Base-by-base conservation (phyloP, 2,797 vertebrate species). In the Eupleurogrammus muticus region DNA sequence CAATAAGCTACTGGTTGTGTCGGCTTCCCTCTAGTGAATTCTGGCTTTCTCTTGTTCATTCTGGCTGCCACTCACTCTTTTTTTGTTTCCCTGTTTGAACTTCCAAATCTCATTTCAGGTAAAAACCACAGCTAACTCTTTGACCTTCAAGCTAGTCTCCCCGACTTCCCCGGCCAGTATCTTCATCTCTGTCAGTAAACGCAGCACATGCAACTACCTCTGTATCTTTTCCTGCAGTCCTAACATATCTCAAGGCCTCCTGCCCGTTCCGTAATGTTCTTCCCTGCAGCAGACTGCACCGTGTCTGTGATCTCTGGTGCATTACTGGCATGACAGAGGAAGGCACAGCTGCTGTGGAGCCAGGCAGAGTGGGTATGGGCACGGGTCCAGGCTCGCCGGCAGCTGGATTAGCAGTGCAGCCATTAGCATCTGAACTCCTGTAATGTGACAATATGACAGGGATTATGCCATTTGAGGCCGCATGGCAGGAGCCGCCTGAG, bases 401-500 rank as follows among this genome's bases (percentile, higher is more conserved):
- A 91, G 91, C 92, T 92, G 90, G 90, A 93, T 92, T 92, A 92
- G 87, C 85, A 54, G 77, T 70, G 76, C 75, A 79, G 70, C 85
- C 85, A 91, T 93, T 93, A 93, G 90, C 90, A 90, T 90, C 82
- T 92, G 91, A 92, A 90, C 89, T 90, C 85, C 85, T 87, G 90
- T 93, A 92, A 92, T 91, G 77, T 91, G 91, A 92, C 91, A 93
- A 89, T 93, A 92, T 92, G 91, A 92, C 85, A 91, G 72, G 83
- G 90, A 92, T 90, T 92, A 92, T 81, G 81, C 81, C 82, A 73
- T 84, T 81, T 83, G 80, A 79, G 85, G 87, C 64, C 65, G 59
- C 80, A 73, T 66, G 83, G 80, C 76, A 75, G 64, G 76, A 66
- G 65, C 70, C 51, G 80, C 77, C 52, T 47, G 57, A 55, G 48